Evolutionary conservation across 2,113 vertebrate genomes (phyloP).

Genomic region (Canis aureus): DNA sequence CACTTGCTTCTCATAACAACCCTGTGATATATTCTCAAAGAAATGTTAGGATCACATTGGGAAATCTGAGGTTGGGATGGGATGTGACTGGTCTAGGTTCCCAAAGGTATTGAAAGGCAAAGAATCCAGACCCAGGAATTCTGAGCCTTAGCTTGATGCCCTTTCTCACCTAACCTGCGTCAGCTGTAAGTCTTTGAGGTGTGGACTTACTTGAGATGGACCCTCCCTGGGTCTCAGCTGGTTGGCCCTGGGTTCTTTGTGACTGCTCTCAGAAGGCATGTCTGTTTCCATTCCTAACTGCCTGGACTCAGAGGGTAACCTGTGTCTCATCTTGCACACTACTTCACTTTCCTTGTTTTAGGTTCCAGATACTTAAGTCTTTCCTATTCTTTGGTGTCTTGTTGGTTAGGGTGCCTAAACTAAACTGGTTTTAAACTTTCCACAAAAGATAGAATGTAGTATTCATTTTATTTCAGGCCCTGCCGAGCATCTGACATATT

Average conservation of each 20-base stretch:
- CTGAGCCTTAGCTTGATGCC: neutral
- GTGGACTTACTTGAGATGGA: neutral
- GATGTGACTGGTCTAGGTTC: neutral
- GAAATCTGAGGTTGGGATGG: neutral
- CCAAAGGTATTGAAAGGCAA: neutral
- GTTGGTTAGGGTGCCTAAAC: neutral
- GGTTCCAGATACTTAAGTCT: neutral
- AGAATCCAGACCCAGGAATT: neutral
- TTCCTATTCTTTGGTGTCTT: neutral
- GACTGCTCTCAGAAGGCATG: neutral
- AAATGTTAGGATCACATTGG: neutral
- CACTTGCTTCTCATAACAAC: neutral
- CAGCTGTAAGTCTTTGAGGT: neutral
- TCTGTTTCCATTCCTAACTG: neutral
- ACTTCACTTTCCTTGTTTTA: neutral
- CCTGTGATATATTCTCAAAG: neutral
- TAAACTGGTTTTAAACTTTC: neutral
- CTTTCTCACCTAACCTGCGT: neutral
- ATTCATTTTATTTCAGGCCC: neutral
- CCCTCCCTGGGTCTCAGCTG: accelerated
- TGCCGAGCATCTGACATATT: neutral
- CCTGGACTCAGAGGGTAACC: neutral
- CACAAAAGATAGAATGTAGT: neutral
- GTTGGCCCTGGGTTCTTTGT: neutral
- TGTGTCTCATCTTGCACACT: neutral